Base-by-base conservation (phyloP, 1,140 invertebrate genomes). In the Heliconius hewitsoni region DNA sequence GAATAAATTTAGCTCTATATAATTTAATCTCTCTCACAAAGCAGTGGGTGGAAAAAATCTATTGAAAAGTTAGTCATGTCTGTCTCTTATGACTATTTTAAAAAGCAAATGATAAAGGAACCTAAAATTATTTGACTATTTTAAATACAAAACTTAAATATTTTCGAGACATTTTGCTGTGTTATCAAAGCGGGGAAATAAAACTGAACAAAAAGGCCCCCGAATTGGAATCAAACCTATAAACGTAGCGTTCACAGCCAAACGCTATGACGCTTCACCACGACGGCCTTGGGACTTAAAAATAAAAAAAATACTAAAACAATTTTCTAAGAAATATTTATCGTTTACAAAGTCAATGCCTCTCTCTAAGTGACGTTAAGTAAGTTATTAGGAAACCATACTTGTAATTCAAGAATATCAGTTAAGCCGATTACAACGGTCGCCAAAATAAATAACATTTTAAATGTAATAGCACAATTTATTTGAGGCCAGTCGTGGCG, bases 391-490 rank as follows among this genome's bases (percentile, higher is more conserved):
- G 60, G 60, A 66, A 66, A n/a, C 23, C 60, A 9, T 66, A 66
- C 23, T 66, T 27, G 55, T 60, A 66, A 4, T 30, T 66, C 23
- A 66, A 66, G 60, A 66, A 66, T 57, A 57, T 27, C 60, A 23
- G 23, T 30, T 66, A 66, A 66, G 60, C 60, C 60, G 23, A 66
- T 66, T 60, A 60, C 13, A 16, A 66, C 60, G 13, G 60, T 66
- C 60, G 60, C 60, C 60, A 30, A 66, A 66, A 66, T 66, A 66
- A 27, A 66, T 66, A 27, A 23, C 55, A 8, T 66, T 66, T 66
- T 16, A 23, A 30, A 66, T 30, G 27, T 66, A 16, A 60, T 60
- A 23, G 27, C 3, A 30, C 23, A 23, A 19, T 23, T 57, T 57
- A 57, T 23, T n/a, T 18, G 18, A 55, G 19, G 19, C 19, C 52